Conservation (phyloP, 92 coral and sea anemone species). For the Palythoa caribaeorum region DNA sequence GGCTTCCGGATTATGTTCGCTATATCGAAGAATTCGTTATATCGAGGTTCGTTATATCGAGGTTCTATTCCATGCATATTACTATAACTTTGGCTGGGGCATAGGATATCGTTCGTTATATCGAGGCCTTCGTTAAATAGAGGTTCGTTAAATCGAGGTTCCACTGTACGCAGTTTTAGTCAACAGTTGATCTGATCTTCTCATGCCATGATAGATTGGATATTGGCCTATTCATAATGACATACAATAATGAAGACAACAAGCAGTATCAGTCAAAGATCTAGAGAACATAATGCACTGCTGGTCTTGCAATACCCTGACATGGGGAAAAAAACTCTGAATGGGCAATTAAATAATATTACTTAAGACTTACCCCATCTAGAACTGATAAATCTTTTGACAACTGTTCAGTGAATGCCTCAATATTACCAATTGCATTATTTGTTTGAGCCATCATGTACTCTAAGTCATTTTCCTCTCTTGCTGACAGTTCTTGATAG, state of each 20-base stretch:
- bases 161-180: too few relatives aligned
- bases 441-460: constrained; percentile 96
- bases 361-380: constrained; percentile 84
- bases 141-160: too few relatives aligned
- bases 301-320: background rate
- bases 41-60: too few relatives aligned
- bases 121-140: too few relatives aligned
- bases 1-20: too few relatives aligned
- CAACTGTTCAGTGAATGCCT: constrained; percentile 92
- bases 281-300: too few relatives aligned
- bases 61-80: too few relatives aligned
- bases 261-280: too few relatives aligned
- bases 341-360: too few relatives aligned
- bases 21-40: too few relatives aligned
- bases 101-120: too few relatives aligned
- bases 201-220: constrained; percentile 96
- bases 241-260: background rate
- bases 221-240: constrained; percentile 78
- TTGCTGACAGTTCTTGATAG: constrained; percentile 91
- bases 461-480: constrained; percentile 92
- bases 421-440: constrained; percentile 95
- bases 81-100: too few relatives aligned
- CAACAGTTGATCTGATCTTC: constrained; percentile 89
- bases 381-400: constrained; percentile 90
- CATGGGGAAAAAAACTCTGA: background rate